Evolutionary conservation across 1,140 invertebrate species (phyloP).

Genomic region (Plutomurus gul): DNA sequence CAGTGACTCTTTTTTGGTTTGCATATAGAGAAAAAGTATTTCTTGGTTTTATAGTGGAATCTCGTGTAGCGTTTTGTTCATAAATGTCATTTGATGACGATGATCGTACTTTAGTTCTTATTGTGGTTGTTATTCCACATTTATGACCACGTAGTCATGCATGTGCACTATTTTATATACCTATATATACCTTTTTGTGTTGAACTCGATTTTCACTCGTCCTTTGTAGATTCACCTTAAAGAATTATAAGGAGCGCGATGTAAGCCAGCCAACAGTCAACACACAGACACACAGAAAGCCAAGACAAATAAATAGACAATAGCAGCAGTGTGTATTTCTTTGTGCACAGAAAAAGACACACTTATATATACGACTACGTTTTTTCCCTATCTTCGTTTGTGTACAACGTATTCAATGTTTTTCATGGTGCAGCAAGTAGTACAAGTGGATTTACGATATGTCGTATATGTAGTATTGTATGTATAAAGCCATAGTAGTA

Average conservation of each 20-base stretch:
- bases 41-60: no score
- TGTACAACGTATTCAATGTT: not conserved
- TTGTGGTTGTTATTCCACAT: not conserved
- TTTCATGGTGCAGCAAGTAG: no score
- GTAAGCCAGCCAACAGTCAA: no score
- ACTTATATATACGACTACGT: no score
- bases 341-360: no score
- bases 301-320: not conserved
- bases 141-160: not conserved
- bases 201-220: not conserved
- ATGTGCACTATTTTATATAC: no score
- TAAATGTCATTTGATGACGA: not conserved
- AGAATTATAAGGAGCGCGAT: no score
- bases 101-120: not conserved
- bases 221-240: constrained; percentile 1
- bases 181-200: not conserved
- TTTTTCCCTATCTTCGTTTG: not conserved
- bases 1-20: no score
- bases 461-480: not conserved
- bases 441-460: no score
- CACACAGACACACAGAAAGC: not conserved
- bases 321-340: not conserved
- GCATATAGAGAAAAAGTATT: no score
- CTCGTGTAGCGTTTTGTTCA: no score
- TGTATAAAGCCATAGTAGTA: not conserved